Evolutionary conservation across 2,797 vertebrate species (phyloP), one percentile per base, ranked within the genome.

Genomic region (Vespertilio murinus): DNA sequence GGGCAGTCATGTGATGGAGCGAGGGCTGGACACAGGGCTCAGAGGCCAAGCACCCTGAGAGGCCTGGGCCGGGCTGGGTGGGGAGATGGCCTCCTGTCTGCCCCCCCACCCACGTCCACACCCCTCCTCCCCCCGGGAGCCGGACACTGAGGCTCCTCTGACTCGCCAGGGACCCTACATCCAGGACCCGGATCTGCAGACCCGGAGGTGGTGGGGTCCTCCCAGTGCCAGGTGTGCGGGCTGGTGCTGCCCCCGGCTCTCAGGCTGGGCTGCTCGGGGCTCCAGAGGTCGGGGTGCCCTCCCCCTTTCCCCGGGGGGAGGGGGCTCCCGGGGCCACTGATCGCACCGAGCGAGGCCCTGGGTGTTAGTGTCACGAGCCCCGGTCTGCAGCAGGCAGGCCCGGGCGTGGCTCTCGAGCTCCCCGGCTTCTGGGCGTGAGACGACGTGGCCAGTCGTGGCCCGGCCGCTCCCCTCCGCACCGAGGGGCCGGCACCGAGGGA

Each of bases 31-130:
- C 22, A 73, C 89, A 70, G 8, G n/a, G 88, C 87, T 92, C 90
- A 61, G 75, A 35, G 6, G 40, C 28, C 0, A 25, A 4, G 52
- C 1, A 10, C 54, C 54, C 22, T 56, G 54, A 56, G 25, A 56
- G 22, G 52, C 52, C 52, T 23, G 20, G 54, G 9, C 9, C 1
- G 54, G 54, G 0, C 3, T 1, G 54, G 54, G 2, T 3, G 54
- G 10, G 10, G 20, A 25, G 54, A 56, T 98, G 97, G 97, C 97
- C 91, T 91, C 91, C 88, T 71, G 85, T 93, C 69, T 78, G 23
- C 28, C 30, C 38, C 42, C 18, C 5, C 11, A 8, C 23, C 25
- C 56, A 38, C 38, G 35, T 9, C 42, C 42, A 5, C 42, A 45
- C 47, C 47, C 13, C 47, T 45, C 47, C 13, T 1, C 2, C n/a